Base-by-base conservation (phyloP, 2,113 vertebrate genomes). In the Cairina moschata region DNA sequence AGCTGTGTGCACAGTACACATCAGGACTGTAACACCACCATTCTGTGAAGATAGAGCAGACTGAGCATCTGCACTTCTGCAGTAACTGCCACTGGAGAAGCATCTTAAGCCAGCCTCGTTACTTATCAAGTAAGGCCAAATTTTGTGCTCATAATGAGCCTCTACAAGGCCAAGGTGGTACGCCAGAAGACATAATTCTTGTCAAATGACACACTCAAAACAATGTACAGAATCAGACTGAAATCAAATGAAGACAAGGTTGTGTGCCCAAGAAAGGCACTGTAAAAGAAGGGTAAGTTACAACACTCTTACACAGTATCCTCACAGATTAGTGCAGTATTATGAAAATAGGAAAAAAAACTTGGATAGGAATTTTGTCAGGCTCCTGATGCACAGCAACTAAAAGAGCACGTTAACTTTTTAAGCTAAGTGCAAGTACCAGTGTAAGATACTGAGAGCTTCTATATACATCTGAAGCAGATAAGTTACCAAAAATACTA, bases 1-100 rank as follows among this genome's bases (percentile, higher is more conserved):
- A 62, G 9, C 38, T 66, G 17, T 0, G 0, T 44, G 32, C 10
- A 54, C 79, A 80, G 6, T 13, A 71, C 3, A 78, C 3, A 20
- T 2, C 58, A 2, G 9, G n/a, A 87, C 13, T 32, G 25, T 69
- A 90, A 69, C 16, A 50, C 48, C 74, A 54, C 4, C n/a, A 13
- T 15, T 50, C 15, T 25, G 16, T 40, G 28, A 68, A 87, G 87
- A 29, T 10, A 72, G 7, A 75, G n/a, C 32, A 67, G 63, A 63
- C 17, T 34, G 26, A 86, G n/a, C 25, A 60, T 15, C 29, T 75
- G 34, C 10, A 67, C 76, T 60, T 66, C 59, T 60, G 63, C 40
- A 76, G 9, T 65, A 84, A 62, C 32, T 67, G 12, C 38, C 78
- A 20, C 3, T n/a, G 22, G 82, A 13, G 14, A 92, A 63, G 20